These are phyloP conservation scores for Malaclemys terrapin DNA, from an alignment of 2,113 vertebrate species.

Conservation along the genomic window DNA sequence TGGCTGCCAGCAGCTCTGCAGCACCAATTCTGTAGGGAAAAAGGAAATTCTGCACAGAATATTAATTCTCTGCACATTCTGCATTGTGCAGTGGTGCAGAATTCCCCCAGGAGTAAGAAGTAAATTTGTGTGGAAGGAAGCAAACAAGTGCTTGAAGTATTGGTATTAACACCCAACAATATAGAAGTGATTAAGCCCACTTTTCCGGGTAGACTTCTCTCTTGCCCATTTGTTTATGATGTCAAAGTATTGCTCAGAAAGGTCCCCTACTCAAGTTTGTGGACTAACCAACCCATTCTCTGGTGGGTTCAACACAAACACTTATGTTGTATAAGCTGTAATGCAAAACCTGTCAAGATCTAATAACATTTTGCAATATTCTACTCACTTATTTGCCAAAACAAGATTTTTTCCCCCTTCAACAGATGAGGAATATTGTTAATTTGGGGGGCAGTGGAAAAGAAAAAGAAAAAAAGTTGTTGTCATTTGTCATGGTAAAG, in stretches of 20 bases:
- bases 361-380: neutral
- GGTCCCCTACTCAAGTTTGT: neutral
- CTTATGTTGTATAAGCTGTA: neutral
- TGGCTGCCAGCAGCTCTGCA: too few relatives aligned
- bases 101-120: neutral
- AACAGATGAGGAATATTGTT: neutral
- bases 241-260: neutral
- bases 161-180: neutral
- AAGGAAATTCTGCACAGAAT: too few relatives aligned
- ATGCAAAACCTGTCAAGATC: neutral
- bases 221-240: neutral
- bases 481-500: neutral
- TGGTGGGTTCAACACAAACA: neutral
- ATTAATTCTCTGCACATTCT: too few relatives aligned
- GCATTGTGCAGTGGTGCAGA: too few relatives aligned
- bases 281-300: neutral
- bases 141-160: neutral
- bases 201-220: neutral
- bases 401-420: neutral
- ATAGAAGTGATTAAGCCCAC: slow-evolving; percentile 13
- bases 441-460: neutral
- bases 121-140: neutral
- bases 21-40: too few relatives aligned
- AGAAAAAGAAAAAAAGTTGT: accelerated
- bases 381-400: neutral